These are phyloP conservation scores for Exaiptasia diaphana DNA, from an alignment of 64 coral and sea anemone species.

Conservation along the genomic window DNA sequence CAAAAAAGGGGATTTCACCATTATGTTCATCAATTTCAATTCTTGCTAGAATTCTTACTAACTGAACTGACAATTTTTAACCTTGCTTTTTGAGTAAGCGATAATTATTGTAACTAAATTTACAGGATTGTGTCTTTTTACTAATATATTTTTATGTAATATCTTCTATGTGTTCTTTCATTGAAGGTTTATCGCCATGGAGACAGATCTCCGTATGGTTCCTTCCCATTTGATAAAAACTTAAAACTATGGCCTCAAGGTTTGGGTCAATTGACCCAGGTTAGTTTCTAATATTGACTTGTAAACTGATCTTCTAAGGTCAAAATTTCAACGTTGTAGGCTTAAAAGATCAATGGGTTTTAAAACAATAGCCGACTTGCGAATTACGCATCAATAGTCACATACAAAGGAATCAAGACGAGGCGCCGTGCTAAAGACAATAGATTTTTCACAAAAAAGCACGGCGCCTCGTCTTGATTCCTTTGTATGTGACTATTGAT, in stretches of 20 bases:
- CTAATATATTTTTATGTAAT: too few species aligned
- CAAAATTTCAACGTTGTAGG: background rate
- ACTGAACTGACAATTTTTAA: too few species aligned
- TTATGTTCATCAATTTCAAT: too few species aligned
- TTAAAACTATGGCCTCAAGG: slow-evolving; percentile 88
- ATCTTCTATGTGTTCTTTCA: too few species aligned
- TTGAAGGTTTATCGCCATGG: slow-evolving; percentile 99
- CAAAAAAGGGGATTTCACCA: too few species aligned
- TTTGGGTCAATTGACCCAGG: slow-evolving; percentile 87
- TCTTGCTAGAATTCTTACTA: too few species aligned
- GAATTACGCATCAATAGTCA: background rate
- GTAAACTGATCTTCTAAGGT: background rate
- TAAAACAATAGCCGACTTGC: background rate
- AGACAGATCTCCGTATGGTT: slow-evolving; percentile 57
- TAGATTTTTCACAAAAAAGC: background rate
- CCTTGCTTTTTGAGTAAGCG: too few species aligned
- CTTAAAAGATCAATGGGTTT: background rate
- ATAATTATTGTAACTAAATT: too few species aligned
- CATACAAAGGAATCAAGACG: background rate
- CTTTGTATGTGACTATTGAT: too few species aligned
- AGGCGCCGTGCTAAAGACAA: background rate
- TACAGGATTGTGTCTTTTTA: too few species aligned
- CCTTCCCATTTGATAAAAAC: slow-evolving; percentile 71
- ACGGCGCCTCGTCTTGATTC: too few species aligned
- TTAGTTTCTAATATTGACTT: background rate